phyloP scores from a whole-genome alignment of 2,797 vertebrate genomes.

The Hybognathus amarus region DNA sequence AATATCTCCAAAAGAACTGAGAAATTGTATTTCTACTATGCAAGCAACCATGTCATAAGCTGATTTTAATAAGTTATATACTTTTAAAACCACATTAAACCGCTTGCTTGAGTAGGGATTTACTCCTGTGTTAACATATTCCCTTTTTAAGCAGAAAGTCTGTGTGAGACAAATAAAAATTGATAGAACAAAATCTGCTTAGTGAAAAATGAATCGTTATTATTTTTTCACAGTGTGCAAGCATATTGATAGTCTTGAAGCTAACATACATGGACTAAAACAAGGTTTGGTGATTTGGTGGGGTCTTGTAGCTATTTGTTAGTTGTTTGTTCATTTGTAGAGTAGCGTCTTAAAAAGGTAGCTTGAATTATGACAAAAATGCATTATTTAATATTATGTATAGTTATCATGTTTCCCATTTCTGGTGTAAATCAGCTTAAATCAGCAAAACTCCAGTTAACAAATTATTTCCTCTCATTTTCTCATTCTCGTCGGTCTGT shows the following conservation, averaged over 20 bases:
- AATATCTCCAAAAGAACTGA: neutral
- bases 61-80: neutral
- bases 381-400: neutral
- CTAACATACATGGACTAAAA: neutral
- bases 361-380: neutral
- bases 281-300: neutral
- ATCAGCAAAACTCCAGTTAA: conserved; percentile 24
- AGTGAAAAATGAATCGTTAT: neutral
- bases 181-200: neutral
- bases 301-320: neutral
- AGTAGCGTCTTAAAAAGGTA: neutral
- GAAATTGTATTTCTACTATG: neutral
- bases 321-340: neutral
- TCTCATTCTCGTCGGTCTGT: conserved; percentile 2
- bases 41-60: neutral
- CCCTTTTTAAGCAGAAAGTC: neutral
- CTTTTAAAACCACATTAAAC: neutral
- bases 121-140: neutral
- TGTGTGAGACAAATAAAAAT: neutral
- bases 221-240: neutral
- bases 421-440: conserved; percentile 12
- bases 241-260: neutral
- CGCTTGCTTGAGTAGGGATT: neutral
- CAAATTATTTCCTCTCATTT: conserved; percentile 7
- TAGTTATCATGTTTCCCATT: neutral